phyloP scores from a whole-genome alignment of 35 echinoderm and acorn worm genomes.

The Eucidaris tribuloides region DNA sequence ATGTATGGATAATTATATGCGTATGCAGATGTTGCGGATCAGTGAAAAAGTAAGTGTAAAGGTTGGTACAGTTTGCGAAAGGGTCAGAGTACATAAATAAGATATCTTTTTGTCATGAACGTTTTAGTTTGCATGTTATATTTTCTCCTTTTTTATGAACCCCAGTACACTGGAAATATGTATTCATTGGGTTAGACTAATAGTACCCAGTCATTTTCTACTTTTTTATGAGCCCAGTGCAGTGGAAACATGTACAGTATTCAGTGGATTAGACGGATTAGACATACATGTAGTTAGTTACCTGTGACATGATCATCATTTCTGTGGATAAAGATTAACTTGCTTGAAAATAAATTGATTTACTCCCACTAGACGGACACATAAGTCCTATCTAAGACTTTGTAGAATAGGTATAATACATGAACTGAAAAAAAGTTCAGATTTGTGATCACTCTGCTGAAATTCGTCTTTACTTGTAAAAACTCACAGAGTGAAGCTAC shows the following conservation, averaged over 20 bases:
- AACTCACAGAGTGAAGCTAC: too few relatives aligned
- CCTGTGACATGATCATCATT: too few relatives aligned
- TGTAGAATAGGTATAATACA: too few relatives aligned
- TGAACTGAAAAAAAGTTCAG: too few relatives aligned
- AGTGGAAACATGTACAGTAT: not conserved
- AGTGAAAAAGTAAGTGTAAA: constrained; percentile 24
- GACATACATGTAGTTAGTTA: too few relatives aligned
- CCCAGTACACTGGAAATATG: not conserved
- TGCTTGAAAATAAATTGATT: too few relatives aligned
- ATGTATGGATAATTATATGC: constrained; percentile 37
- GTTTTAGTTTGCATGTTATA: not conserved
- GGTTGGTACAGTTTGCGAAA: not conserved
- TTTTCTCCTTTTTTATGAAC: not conserved
- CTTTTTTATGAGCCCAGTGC: not conserved
- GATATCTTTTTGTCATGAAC: not conserved
- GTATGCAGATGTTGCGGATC: constrained; percentile 29
- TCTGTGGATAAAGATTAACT: too few relatives aligned
- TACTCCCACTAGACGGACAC: too few relatives aligned
- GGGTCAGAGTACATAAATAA: not conserved
- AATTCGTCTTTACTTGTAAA: too few relatives aligned
- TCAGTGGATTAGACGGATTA: too few relatives aligned
- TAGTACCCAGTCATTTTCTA: not conserved
- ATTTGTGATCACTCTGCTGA: too few relatives aligned
- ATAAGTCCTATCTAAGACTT: too few relatives aligned
- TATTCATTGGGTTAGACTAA: not conserved